phyloP scores from a whole-genome alignment of 2,797 vertebrate species.

The Enteromius unitaeniatus region DNA sequence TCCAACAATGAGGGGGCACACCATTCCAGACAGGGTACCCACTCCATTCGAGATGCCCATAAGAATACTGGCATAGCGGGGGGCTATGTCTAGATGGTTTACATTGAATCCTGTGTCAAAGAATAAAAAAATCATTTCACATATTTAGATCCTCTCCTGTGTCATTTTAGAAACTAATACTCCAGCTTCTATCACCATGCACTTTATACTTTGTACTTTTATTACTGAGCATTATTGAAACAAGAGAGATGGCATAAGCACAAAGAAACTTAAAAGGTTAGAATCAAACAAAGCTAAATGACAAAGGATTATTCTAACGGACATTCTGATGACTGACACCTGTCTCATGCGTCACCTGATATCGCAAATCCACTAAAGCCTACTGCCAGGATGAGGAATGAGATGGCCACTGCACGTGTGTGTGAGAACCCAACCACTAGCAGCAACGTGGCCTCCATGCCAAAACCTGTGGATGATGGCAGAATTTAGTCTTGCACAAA shows the following conservation, averaged over 20 bases:
- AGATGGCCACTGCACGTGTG: conserved; percentile 91
- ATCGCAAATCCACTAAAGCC: conserved; percentile 99
- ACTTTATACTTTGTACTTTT: background rate
- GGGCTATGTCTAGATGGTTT: conserved; percentile 97
- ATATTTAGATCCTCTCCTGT: background rate
- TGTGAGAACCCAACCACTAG: conserved; percentile 98
- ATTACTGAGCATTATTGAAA: background rate
- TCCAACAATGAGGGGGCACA: conserved; percentile 96
- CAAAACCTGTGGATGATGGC: conserved; percentile 83
- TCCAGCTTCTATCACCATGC: background rate
- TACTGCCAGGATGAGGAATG: conserved; percentile 94
- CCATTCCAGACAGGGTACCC: conserved; percentile 96
- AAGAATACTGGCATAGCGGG: conserved; percentile 96
- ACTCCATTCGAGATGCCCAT: conserved; percentile 99
- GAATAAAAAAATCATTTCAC: conserved; percentile 25
- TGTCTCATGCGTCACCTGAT: conserved; percentile 83
- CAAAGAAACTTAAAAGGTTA: background rate
- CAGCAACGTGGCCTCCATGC: conserved; percentile 97
- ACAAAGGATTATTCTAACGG: background rate
- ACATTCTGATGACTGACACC: conserved; percentile 10
- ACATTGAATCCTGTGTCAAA: conserved; percentile 91
- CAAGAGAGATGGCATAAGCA: background rate
- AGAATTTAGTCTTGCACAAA: background rate
- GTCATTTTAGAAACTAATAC: background rate
- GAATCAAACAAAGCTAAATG: background rate